Percentiles rank a stretch among this genome's conserved stretches.
Conservation (phyloP, 2,113 vertebrate genomes). For the Siniperca chuatsi region DNA sequence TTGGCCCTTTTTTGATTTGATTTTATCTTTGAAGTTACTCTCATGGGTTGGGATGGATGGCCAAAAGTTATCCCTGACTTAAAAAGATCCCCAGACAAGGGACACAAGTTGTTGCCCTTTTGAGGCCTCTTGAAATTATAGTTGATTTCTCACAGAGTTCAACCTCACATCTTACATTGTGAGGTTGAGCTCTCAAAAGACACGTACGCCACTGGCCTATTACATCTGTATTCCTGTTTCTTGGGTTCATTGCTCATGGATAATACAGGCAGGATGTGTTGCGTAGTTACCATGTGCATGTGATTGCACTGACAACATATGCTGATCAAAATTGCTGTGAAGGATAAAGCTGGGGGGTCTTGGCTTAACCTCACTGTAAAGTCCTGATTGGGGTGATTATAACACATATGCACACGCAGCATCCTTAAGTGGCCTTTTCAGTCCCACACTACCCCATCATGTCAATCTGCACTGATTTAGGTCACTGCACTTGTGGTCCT, state of each 20-base stretch:
- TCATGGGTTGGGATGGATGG: not conserved
- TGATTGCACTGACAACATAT: constrained; percentile 59
- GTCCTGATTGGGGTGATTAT: constrained; percentile 78
- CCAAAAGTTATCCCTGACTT: not conserved
- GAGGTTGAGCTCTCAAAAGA: not conserved
- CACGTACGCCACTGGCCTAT: not conserved
- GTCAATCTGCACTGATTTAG: constrained; percentile 62
- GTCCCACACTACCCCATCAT: constrained; percentile 31
- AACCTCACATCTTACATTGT: too few species aligned
- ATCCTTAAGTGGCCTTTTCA: constrained; percentile 65
- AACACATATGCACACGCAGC: constrained; percentile 33
- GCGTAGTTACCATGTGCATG: not conserved
- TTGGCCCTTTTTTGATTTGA: not conserved
- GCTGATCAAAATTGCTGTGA: constrained; percentile 60
- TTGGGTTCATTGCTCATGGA: not conserved
- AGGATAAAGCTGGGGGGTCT: constrained; percentile 59
- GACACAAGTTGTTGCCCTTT: not conserved
- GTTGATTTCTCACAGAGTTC: not conserved
- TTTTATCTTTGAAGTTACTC: not conserved
- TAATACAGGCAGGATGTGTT: not conserved
- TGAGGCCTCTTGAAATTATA: not conserved
- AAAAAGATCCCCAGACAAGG: not conserved
- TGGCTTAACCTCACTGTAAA: constrained; percentile 54
- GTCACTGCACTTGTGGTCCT: constrained; percentile 63
- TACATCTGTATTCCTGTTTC: not conserved